Conservation (phyloP, 2,113 vertebrate genomes). For the Podilymbus podiceps region DNA sequence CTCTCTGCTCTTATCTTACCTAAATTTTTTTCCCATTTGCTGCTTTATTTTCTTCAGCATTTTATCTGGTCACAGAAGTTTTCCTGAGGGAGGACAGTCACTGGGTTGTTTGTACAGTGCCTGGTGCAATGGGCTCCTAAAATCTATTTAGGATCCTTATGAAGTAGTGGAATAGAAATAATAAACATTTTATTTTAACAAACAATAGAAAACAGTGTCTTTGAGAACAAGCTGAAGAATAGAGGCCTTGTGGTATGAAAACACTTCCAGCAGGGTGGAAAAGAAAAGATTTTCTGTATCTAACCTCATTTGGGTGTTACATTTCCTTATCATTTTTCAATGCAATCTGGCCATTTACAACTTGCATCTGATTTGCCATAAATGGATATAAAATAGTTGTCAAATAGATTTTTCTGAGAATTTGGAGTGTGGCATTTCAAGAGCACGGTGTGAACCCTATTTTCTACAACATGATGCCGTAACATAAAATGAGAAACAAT, state of each 20-base stretch:
- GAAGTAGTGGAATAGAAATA: constrained; percentile 16
- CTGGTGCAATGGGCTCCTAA: background rate
- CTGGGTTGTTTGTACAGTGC: background rate
- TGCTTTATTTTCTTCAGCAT: background rate
- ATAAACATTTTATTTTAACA: background rate
- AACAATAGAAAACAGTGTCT: constrained; percentile 12
- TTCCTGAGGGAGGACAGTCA: background rate
- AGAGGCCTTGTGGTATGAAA: background rate
- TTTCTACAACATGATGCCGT: background rate
- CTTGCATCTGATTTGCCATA: background rate
- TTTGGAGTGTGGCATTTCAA: background rate
- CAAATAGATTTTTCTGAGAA: background rate
- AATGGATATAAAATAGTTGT: background rate
- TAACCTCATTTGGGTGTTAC: background rate
- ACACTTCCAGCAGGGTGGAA: background rate
- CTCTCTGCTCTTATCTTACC: background rate
- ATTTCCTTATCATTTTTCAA: background rate
- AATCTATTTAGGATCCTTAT: background rate
- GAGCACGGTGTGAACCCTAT: background rate
- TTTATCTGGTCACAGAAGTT: background rate
- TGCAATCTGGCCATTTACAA: background rate
- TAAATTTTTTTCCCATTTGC: background rate
- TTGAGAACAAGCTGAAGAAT: constrained; percentile 12
- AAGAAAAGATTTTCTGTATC: background rate
- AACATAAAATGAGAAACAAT: background rate